Evolutionary conservation across 1,140 invertebrate genomes (phyloP).

Genomic region (Zaprionus camerounensis): DNA sequence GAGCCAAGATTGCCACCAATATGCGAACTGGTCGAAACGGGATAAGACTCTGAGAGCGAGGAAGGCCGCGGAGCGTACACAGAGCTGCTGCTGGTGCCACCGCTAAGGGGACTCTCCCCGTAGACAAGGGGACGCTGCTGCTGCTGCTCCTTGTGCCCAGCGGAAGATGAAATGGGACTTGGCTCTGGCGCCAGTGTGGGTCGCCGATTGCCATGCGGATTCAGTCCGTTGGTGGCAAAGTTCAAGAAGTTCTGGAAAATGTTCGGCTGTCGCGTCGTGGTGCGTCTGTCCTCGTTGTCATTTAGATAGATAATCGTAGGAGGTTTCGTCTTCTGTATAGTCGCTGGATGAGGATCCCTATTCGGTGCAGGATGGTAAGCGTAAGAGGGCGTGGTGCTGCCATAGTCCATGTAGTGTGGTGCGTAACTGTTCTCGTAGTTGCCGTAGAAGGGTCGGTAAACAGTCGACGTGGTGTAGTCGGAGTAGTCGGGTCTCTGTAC

Average conservation of each 20-base stretch:
- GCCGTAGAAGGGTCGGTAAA: constrained; percentile 57
- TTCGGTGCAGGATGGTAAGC: constrained; percentile 45
- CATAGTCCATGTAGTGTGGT: constrained; percentile 58
- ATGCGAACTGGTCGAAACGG: constrained; percentile 51
- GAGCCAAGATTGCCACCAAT: constrained; percentile 45
- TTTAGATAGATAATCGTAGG: constrained; percentile 80
- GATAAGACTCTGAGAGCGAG: constrained; percentile 39
- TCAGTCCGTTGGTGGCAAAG: constrained; percentile 67
- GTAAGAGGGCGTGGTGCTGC: constrained; percentile 61
- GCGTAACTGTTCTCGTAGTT: constrained; percentile 59
- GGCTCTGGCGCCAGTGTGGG: constrained; percentile 43
- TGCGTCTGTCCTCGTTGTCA: constrained; percentile 66
- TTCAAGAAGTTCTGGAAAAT: constrained; percentile 73
- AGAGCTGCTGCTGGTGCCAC: constrained; percentile 12
- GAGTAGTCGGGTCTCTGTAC: constrained; percentile 43
- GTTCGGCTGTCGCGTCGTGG: constrained; percentile 68
- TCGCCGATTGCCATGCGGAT: constrained; percentile 49
- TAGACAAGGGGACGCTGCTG: constrained; percentile 46
- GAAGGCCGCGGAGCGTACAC: constrained; percentile 44
- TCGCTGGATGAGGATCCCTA: constrained; percentile 28
- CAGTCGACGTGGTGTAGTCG: constrained; percentile 60
- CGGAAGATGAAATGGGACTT: constrained; percentile 29
- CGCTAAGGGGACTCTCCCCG: constrained; percentile 56
- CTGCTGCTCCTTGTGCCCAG: constrained; percentile 37
- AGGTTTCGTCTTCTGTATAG: constrained; percentile 66